Percentiles rank a stretch among this genome's conserved stretches.
Conservation (phyloP, 2,113 vertebrate genomes). For the Hippocampus abdominalis region DNA sequence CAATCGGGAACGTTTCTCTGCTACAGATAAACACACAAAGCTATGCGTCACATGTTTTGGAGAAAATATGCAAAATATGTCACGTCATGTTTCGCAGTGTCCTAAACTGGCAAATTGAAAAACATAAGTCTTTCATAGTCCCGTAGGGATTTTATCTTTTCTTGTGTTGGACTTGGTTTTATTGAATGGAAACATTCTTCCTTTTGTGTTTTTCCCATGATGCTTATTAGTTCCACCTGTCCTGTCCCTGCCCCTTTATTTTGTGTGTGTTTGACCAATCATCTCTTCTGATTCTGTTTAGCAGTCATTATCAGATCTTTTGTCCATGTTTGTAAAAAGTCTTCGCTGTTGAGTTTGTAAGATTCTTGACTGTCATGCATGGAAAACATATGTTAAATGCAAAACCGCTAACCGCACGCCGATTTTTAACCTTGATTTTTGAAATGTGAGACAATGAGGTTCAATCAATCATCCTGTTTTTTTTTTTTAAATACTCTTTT, state of each 20-base stretch:
- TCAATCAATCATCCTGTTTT: too few species aligned
- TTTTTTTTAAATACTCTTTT: too few species aligned
- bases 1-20: slow-evolving; percentile 28
- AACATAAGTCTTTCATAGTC: neutral
- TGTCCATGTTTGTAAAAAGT: too few species aligned
- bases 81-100: neutral
- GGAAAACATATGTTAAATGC: too few species aligned
- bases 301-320: too few species aligned
- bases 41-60: slow-evolving; percentile 11
- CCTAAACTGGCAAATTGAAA: neutral
- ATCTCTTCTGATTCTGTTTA: neutral
- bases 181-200: neutral
- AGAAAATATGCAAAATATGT: slow-evolving; percentile 1
- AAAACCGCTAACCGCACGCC: too few species aligned
- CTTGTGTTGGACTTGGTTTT: neutral
- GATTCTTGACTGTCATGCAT: too few species aligned
- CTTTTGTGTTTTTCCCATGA: neutral
- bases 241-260: neutral
- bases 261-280: neutral
- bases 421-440: too few species aligned
- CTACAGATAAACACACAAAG: slow-evolving; percentile 11
- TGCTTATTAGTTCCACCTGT: neutral
- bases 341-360: too few species aligned
- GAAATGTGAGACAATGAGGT: too few species aligned
- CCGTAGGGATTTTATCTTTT: neutral